These are phyloP conservation scores for Lepas anatifera DNA, from an alignment of 2,888 invertebrate genomes.

Conservation along the genomic window DNA sequence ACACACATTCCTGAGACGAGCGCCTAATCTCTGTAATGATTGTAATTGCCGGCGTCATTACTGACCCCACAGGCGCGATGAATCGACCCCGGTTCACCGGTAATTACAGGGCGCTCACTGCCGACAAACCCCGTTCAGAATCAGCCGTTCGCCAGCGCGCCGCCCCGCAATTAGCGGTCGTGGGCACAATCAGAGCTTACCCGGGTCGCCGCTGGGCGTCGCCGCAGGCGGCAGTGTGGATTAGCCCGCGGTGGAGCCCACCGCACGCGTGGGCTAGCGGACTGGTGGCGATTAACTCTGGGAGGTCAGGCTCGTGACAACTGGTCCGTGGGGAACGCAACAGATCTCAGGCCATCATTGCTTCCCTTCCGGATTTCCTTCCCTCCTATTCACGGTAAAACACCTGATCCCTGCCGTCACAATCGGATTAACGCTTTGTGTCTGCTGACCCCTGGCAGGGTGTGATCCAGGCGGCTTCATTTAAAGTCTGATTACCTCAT, in stretches of 20 bases:
- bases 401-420: no score
- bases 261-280: not conserved
- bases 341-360: no score
- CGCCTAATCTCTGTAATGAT: not conserved
- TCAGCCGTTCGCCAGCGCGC: not conserved
- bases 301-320: not conserved
- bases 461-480: no score
- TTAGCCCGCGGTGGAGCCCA: not conserved
- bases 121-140: not conserved
- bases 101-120: not conserved
- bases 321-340: no score
- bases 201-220: not conserved
- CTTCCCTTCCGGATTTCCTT: no score
- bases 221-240: not conserved
- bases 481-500: no score
- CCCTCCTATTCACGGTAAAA: no score
- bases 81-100: not conserved
- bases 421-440: no score
- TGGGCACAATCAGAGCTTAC: not conserved
- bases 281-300: not conserved
- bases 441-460: no score
- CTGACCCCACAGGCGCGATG: not conserved
- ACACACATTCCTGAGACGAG: not conserved
- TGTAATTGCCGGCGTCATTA: conserved; percentile 7
- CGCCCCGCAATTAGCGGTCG: not conserved